These are phyloP conservation scores for Hypothenemus hampei DNA, from an alignment of 1,140 invertebrate species.

Conservation along the genomic window DNA sequence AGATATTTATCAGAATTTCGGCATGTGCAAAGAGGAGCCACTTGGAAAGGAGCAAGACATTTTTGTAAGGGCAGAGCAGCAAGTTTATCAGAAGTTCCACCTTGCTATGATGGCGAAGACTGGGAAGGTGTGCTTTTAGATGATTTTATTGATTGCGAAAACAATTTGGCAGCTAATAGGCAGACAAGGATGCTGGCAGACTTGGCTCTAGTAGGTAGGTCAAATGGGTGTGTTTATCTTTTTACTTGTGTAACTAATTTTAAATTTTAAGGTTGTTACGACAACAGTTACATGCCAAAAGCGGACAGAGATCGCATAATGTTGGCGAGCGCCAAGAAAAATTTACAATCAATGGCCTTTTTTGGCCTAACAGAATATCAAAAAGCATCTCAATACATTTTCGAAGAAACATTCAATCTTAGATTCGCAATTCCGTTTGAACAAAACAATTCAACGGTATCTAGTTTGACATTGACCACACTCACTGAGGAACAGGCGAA, in stretches of 20 bases:
- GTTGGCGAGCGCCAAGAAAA: slow-evolving; percentile 90
- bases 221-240: too few species aligned
- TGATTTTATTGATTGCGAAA: slow-evolving; percentile 84
- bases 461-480: slow-evolving; percentile 68
- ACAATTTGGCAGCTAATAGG: slow-evolving; percentile 92
- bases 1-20: slow-evolving; percentile 44
- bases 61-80: slow-evolving; percentile 82
- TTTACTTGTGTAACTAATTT: slow-evolving; percentile 2
- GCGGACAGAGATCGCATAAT: slow-evolving; percentile 73
- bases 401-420: slow-evolving; percentile 95
- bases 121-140: slow-evolving; percentile 65
- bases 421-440: slow-evolving; percentile 83
- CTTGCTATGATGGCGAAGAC: slow-evolving; percentile 69
- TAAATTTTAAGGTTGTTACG: slow-evolving; percentile 71
- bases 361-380: slow-evolving; percentile 94
- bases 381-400: slow-evolving; percentile 89
- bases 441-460: slow-evolving; percentile 85
- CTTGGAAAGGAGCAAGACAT: slow-evolving; percentile 89
- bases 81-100: slow-evolving; percentile 67
- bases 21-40: slow-evolving; percentile 94
- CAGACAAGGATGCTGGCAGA: slow-evolving; percentile 98
- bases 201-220: slow-evolving; percentile 71
- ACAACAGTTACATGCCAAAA: slow-evolving; percentile 67
- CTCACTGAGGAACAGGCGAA: slow-evolving; percentile 67
- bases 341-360: slow-evolving; percentile 91